Evolutionary conservation across 2,888 invertebrate genomes (phyloP), one percentile per base, ranked within the genome.

Genomic region (Drosophila barbarae): DNA sequence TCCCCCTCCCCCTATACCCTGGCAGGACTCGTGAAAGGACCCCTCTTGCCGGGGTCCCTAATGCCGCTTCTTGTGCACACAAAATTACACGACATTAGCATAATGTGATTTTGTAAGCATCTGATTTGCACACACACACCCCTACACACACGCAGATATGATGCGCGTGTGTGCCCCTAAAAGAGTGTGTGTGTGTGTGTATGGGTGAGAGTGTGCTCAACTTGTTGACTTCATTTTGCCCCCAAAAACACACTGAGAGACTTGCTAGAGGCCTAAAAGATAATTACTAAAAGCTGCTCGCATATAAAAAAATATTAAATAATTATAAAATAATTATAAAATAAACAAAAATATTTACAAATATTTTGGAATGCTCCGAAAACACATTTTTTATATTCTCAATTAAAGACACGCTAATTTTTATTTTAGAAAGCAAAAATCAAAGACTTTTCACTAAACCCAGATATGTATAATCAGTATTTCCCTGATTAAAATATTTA

Each of bases 61-160:
- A 68, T 59, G 69, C 68, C 68, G 58, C 67, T 68, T 49, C 68
- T 67, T 67, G 67, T 64, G 69, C 69, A 69, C 61, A 69, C 69
- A 69, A 71, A 72, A 80, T 78, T 74, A 70, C 73, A 76, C 58
- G 74, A 68, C 73, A 79, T 82, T 82, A 79, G 79, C 79, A 79
- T 79, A 79, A 79, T 79, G 82, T 71, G 77, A 79, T 79, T 71
- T 71, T 70, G 60, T 71, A 71, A 79, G 79, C 71, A 73, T 74
- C 78, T 81, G 76, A 79, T 79, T 78, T 76, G 73, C 76, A 63
- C 70, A 47, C 75, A 23, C 36, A 4, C 55, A 44, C 51, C 1
- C 18, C 18, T 1, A 18, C 18, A 39, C 39, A 21, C 30, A 8
- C 38, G 34, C 38, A 44, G 39, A 56, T 35, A 55, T 21, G 55